Evolutionary conservation across 2,888 invertebrate species (phyloP).

Genomic region (Tyria jacobaeae): DNA sequence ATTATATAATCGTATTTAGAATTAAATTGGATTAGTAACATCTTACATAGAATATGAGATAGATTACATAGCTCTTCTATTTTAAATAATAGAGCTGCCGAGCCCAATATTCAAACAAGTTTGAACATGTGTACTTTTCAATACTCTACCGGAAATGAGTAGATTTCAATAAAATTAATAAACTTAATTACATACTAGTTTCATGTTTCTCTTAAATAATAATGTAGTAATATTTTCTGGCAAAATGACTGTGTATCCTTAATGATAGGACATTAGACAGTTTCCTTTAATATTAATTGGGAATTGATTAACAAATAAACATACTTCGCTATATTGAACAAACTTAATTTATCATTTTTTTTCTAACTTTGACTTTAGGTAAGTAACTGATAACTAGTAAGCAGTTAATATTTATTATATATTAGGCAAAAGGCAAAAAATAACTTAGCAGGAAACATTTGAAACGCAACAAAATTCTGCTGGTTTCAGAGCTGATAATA

Average conservation of each 20-base stretch:
- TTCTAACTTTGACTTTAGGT: not conserved
- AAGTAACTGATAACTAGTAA: not conserved
- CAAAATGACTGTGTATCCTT: slow-evolving; percentile 3
- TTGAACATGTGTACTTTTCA: not conserved
- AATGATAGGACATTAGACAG: slow-evolving; percentile 12
- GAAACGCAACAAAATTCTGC: not conserved
- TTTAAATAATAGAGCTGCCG: not conserved
- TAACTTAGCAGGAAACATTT: too few species aligned
- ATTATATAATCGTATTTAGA: not conserved
- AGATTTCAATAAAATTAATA: not conserved
- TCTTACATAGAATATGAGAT: not conserved
- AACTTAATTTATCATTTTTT: not conserved
- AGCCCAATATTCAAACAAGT: not conserved
- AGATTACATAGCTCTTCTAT: not conserved
- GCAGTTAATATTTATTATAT: not conserved
- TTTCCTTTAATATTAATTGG: not conserved
- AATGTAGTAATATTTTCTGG: not conserved
- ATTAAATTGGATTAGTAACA: not conserved
- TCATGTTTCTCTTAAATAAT: not conserved
- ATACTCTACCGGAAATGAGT: not conserved
- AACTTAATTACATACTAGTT: not conserved
- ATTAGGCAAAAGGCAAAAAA: too few species aligned
- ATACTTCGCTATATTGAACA: not conserved
- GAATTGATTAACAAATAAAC: slow-evolving; percentile 5
- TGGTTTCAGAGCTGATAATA: not conserved